phyloP scores from a whole-genome alignment of 2,797 vertebrate genomes.

The Delichon dasypus region DNA sequence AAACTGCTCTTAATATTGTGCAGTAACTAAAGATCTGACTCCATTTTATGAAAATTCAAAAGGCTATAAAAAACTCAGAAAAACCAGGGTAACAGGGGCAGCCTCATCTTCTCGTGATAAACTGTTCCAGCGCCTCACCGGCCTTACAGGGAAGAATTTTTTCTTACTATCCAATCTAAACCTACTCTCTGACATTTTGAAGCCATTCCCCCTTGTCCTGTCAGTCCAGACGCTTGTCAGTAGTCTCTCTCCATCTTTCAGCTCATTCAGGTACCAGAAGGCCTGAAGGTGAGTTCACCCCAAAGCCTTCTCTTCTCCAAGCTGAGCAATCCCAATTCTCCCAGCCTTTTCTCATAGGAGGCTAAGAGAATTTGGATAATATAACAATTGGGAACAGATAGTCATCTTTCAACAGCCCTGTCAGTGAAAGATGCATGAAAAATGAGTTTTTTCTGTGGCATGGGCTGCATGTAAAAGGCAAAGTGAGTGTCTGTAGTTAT shows the following conservation, averaged over 20 bases:
- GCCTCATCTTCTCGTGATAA: background rate
- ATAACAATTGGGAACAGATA: background rate
- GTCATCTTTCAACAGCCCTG: background rate
- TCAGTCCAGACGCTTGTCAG: background rate
- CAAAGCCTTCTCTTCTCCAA: background rate
- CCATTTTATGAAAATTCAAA: too few relatives aligned
- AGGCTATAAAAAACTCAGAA: too few relatives aligned
- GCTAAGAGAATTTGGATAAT: background rate
- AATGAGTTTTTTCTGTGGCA: fast-evolving
- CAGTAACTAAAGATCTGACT: too few relatives aligned
- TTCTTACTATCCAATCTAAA: background rate
- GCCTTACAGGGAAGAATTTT: background rate
- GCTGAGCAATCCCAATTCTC: background rate
- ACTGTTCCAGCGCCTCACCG: background rate
- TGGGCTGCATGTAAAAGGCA: background rate
- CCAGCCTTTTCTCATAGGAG: background rate
- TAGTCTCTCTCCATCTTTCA: background rate
- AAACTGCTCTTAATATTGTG: too few relatives aligned
- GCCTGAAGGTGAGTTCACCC: background rate
- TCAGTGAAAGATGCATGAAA: background rate
- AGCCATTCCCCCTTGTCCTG: background rate
- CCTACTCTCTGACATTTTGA: background rate
- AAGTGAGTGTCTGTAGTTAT: background rate
- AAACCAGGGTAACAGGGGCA: too few relatives aligned
- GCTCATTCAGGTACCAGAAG: background rate